These are phyloP conservation scores for Clarias pachynema DNA, from an alignment of 2,797 vertebrate species.

Conservation along the genomic window DNA sequence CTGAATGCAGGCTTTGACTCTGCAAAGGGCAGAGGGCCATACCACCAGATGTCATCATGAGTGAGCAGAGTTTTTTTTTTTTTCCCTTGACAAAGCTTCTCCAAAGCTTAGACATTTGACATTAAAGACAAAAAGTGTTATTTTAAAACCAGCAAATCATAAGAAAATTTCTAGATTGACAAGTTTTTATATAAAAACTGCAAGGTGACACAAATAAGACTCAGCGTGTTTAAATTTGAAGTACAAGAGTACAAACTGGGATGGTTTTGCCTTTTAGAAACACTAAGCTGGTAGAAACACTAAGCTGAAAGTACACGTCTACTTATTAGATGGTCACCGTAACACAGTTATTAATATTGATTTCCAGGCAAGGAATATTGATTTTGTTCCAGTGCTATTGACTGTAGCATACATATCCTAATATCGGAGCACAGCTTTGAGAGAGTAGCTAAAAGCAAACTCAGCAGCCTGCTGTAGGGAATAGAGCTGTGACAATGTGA, in stretches of 20 bases:
- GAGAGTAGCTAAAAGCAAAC: slow-evolving; percentile 46
- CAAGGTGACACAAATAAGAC: slow-evolving; percentile 53
- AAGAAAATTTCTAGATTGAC: slow-evolving; percentile 10
- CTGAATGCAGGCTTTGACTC: background rate
- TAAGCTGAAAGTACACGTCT: slow-evolving; percentile 63
- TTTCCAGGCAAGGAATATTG: slow-evolving; percentile 70
- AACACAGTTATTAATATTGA: slow-evolving; percentile 77
- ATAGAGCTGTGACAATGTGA: slow-evolving; percentile 37
- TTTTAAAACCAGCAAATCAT: slow-evolving; percentile 34
- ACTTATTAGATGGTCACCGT: slow-evolving; percentile 66
- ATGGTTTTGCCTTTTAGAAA: slow-evolving; percentile 43
- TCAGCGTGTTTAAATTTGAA: slow-evolving; percentile 49
- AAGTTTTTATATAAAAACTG: slow-evolving; percentile 46
- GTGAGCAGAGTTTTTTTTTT: slow-evolving; percentile 17
- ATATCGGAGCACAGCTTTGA: slow-evolving; percentile 65
- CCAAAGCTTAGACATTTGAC: slow-evolving; percentile 17
- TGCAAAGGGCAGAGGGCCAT: slow-evolving; percentile 2
- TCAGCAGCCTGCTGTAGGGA: slow-evolving; percentile 56
- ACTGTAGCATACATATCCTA: slow-evolving; percentile 62
- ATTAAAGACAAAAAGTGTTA: slow-evolving; percentile 53
- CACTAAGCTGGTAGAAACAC: slow-evolving; percentile 62
- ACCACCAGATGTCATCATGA: slow-evolving; percentile 9
- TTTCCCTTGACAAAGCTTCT: slow-evolving; percentile 1
- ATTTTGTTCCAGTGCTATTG: slow-evolving; percentile 73
- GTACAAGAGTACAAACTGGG: slow-evolving; percentile 47